Evolutionary conservation across 92 coral and sea anemone species (phyloP), one percentile per base, ranked within the genome.

Genomic region (Zoanthus solanderi): DNA sequence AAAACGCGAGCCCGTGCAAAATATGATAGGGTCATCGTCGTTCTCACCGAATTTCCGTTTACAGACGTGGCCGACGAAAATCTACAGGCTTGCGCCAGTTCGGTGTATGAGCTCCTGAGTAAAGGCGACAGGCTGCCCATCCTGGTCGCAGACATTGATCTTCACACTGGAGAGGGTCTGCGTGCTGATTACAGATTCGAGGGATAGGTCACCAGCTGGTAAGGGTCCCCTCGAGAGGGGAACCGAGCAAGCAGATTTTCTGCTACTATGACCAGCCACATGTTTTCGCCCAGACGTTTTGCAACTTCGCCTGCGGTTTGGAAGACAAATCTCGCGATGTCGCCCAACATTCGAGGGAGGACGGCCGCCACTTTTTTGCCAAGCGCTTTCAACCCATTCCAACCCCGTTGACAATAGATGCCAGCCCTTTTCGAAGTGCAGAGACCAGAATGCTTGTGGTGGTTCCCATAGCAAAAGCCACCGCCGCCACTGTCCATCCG

Each of bases 371-470:
- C 71, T 34, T 82, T 82, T 82, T 65, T 4, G 75, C 76, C 29
- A 37, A 74, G 5, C 0, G 23, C 14, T n/a, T 68, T n/a, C 1
- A 67, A 16, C 0, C 87, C 87, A 67, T 68, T 5, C 9, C 87
- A 10, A 53, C 87, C 3, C 68, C 71, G 1, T 28, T 23, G 45
- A 68, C 78, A 12, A 84, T 78, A 30, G 45, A 6, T 13, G 6
- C 10, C 46, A 71, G 29, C 15, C 46, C 75, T 29, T 71, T 71
- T 9, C 3, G 2, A 3, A 71, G 79, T 0, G 71, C 58, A 10
- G 44, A 0, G 15, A 71, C 5, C 50, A 84, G 48, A 42, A n/a
- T 78, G 2, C 68, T 78, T n/a, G 71, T 84, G 9, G 79, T 71
- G 0, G 79, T 30, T 10, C 56, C 88, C 47, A 71, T 71, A 7